A percentile compares a stretch with the other conserved stretches of the same genome.
phyloP scores from a whole-genome alignment of 1,140 invertebrate species.

The Portunus trituberculatus region DNA sequence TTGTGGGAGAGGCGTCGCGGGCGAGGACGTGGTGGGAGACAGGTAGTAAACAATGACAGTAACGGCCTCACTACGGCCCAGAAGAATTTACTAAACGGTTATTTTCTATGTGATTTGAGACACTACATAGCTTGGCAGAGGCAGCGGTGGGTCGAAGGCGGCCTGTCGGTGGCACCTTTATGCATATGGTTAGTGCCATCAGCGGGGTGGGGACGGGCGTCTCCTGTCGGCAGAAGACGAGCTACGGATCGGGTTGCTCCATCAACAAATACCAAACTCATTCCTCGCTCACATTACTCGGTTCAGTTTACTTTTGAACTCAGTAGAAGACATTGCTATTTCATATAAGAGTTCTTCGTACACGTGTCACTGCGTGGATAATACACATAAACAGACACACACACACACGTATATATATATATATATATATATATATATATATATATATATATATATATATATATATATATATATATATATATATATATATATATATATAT shows the following conservation, averaged over 20 bases:
- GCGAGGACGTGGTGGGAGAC: neutral
- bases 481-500: no score
- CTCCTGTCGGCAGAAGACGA: neutral
- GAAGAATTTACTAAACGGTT: slow-evolving; percentile 56
- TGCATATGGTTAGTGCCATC: neutral
- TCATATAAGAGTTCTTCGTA: no score
- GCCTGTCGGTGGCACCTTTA: slow-evolving; percentile 5
- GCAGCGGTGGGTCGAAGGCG: neutral
- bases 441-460: no score
- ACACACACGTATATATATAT: no score
- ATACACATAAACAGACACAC: no score
- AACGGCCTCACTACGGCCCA: slow-evolving; percentile 22
- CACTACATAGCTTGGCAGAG: neutral
- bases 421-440: no score
- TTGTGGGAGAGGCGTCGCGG: neutral
- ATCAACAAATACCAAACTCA: neutral
- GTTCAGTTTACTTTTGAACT: neutral
- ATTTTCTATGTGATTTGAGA: slow-evolving; percentile 39
- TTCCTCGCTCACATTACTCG: neutral
- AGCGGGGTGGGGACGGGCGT: neutral
- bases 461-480: no score
- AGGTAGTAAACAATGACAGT: slow-evolving; percentile 32
- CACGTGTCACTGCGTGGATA: no score
- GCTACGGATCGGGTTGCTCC: neutral
- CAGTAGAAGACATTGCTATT: no score